Evolutionary conservation across 2,888 invertebrate genomes (phyloP).

Genomic region (Synanthedon andrenaeformis): DNA sequence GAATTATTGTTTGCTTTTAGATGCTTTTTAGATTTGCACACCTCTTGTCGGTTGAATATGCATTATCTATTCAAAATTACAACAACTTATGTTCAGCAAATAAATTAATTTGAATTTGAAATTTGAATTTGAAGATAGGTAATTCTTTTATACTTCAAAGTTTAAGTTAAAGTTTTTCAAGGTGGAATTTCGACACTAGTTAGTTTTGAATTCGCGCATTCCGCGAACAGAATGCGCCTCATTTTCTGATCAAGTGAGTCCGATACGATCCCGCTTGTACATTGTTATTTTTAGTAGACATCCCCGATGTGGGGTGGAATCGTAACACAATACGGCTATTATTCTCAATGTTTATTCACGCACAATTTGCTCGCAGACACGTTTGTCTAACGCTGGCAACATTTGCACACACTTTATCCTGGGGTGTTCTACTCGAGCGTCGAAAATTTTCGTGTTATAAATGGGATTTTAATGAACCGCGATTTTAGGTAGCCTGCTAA

Average conservation of each 20-base stretch:
- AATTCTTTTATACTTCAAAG: too few relatives aligned
- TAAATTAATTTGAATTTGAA: too few relatives aligned
- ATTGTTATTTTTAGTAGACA: conserved; percentile 6
- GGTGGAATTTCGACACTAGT: too few relatives aligned
- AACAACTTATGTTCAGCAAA: too few relatives aligned
- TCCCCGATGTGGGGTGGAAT: conserved; percentile 12
- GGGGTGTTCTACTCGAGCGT: conserved; percentile 11
- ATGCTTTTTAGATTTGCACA: too few relatives aligned
- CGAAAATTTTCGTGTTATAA: conserved; percentile 14
- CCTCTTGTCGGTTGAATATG: too few relatives aligned
- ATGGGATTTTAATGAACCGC: conserved; percentile 34
- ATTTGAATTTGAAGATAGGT: too few relatives aligned
- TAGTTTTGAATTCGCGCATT: too few relatives aligned
- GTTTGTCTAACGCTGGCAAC: conserved; percentile 62
- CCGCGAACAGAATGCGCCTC: conserved; percentile 12
- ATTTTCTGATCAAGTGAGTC: conserved; percentile 21
- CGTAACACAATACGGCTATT: conserved; percentile 62
- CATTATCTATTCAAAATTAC: too few relatives aligned
- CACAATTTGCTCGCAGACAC: conserved; percentile 54
- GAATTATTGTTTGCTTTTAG: too few relatives aligned
- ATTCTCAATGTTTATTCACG: conserved; percentile 62
- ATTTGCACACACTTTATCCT: conserved; percentile 14
- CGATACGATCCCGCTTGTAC: conserved; percentile 2
- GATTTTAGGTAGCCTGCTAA: conserved; percentile 1
- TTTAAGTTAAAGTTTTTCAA: too few relatives aligned